Percentiles rank a stretch among this genome's conserved stretches.
These are phyloP conservation scores for Troides oblongomaculatus DNA, from an alignment of 2,888 invertebrate genomes.

Conservation along the genomic window DNA sequence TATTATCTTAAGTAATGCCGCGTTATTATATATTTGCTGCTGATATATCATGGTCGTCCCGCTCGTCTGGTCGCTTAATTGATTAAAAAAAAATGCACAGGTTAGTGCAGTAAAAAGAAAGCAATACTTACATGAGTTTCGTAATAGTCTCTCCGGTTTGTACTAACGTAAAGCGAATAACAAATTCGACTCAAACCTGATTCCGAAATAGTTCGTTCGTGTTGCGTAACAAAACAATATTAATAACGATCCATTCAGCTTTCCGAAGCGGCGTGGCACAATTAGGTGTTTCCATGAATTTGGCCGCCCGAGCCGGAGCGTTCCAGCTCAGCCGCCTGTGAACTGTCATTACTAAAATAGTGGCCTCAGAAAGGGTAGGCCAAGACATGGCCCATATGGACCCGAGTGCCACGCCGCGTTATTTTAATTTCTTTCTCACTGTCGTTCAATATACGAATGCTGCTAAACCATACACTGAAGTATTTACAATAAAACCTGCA, in stretches of 20 bases:
- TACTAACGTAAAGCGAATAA: conserved; percentile 26
- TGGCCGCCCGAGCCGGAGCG: conserved; percentile 32
- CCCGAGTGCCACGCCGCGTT: conserved; percentile 44
- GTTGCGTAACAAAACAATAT: conserved; percentile 41
- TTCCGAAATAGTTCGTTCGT: conserved; percentile 26
- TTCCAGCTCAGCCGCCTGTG: conserved; percentile 61
- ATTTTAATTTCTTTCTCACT: conserved; percentile 64
- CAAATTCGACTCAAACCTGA: conserved; percentile 26
- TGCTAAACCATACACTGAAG: neutral
- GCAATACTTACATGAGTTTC: conserved; percentile 9
- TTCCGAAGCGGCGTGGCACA: conserved; percentile 48
- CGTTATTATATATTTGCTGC: no score
- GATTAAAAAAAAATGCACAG: neutral
- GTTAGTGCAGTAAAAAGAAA: neutral
- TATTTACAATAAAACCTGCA: no score
- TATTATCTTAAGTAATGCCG: no score
- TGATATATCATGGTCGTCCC: no score
- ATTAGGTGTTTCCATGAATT: conserved; percentile 71
- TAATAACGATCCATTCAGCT: conserved; percentile 55
- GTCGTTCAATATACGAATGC: conserved; percentile 34
- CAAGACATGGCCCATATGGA: conserved; percentile 72
- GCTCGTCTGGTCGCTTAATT: no score
- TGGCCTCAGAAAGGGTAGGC: conserved; percentile 76
- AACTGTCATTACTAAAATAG: conserved; percentile 78
- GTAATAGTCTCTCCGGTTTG: conserved; percentile 23